phyloP scores from a whole-genome alignment of 1,140 invertebrate genomes.

The Drosophila albomicans region DNA sequence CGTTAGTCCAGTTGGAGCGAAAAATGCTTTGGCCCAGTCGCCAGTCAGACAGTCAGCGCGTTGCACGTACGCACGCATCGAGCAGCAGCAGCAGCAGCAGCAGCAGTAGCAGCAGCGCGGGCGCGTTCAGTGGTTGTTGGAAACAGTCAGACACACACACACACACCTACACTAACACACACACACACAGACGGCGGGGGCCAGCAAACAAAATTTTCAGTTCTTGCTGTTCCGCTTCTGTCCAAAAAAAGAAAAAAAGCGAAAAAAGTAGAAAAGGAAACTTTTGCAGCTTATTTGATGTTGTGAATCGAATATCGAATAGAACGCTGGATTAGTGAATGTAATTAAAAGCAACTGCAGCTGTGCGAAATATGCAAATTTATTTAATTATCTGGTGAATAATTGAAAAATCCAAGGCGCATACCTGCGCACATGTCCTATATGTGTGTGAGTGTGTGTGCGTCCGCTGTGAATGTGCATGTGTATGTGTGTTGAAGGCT shows the following conservation, averaged over 20 bases:
- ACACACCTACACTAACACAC: conserved; percentile 34
- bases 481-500: conserved; percentile 77
- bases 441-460: conserved; percentile 38
- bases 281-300: conserved; percentile 42
- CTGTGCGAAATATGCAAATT: conserved; percentile 42
- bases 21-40: conserved; percentile 45
- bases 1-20: conserved; percentile 31
- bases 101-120: conserved; percentile 62
- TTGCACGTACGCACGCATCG: conserved; percentile 75
- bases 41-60: conserved; percentile 75
- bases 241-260: conserved; percentile 34
- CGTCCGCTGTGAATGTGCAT: conserved; percentile 27
- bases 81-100: conserved; percentile 64
- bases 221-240: conserved; percentile 50
- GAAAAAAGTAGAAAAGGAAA: conserved; percentile 22
- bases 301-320: conserved; percentile 22
- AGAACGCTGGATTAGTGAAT: conserved; percentile 7
- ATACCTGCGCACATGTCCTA: conserved; percentile 77
- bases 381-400: conserved; percentile 45
- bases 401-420: conserved; percentile 75
- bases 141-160: conserved; percentile 62
- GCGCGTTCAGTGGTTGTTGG: conserved; percentile 75
- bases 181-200: conserved; percentile 29
- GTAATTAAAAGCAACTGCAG: conserved; percentile 10
- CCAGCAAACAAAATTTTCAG: conserved; percentile 77